phyloP scores from a whole-genome alignment of 2,113 vertebrate species.

The Aphyosemion australe region DNA sequence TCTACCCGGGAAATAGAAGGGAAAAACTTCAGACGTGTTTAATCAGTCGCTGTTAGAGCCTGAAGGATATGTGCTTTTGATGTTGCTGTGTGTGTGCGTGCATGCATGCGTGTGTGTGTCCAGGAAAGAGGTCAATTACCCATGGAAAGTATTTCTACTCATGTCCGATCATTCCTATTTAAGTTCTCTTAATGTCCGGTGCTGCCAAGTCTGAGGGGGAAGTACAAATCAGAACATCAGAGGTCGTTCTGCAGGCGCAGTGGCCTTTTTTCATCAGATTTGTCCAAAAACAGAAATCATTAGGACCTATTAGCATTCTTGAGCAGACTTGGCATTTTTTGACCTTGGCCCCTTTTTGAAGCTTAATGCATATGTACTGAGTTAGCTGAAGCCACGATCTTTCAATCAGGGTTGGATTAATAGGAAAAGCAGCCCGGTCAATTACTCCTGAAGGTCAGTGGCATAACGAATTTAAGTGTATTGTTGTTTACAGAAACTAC shows the following conservation, averaged over 20 bases:
- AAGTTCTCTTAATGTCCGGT: constrained; percentile 56
- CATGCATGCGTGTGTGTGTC: constrained; percentile 56
- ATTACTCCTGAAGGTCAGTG: constrained; percentile 11
- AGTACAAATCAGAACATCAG: constrained; percentile 73
- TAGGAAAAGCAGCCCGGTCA: constrained; percentile 17
- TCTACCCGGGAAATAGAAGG: constrained; percentile 48
- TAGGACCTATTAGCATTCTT: constrained; percentile 61
- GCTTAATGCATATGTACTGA: neutral
- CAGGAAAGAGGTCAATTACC: constrained; percentile 80
- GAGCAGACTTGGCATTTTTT: constrained; percentile 23
- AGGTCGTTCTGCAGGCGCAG: constrained; percentile 24
- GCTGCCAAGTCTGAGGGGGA: constrained; percentile 77
- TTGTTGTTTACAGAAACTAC: constrained; percentile 2
- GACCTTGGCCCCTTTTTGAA: constrained; percentile 27
- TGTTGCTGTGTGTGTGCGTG: constrained; percentile 51
- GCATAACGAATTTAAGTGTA: neutral
- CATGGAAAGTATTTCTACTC: constrained; percentile 76
- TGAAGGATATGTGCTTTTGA: constrained; percentile 76
- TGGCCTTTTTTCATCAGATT: constrained; percentile 57
- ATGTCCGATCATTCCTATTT: constrained; percentile 67
- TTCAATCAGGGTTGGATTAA: constrained; percentile 17
- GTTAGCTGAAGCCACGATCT: neutral
- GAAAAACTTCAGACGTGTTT: constrained; percentile 68
- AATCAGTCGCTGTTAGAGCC: constrained; percentile 60
- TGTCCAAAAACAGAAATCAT: constrained; percentile 54